Evolutionary conservation across 2,797 vertebrate genomes (phyloP), one percentile per base, ranked within the genome.

Genomic region (Buphagus erythrorhynchus): DNA sequence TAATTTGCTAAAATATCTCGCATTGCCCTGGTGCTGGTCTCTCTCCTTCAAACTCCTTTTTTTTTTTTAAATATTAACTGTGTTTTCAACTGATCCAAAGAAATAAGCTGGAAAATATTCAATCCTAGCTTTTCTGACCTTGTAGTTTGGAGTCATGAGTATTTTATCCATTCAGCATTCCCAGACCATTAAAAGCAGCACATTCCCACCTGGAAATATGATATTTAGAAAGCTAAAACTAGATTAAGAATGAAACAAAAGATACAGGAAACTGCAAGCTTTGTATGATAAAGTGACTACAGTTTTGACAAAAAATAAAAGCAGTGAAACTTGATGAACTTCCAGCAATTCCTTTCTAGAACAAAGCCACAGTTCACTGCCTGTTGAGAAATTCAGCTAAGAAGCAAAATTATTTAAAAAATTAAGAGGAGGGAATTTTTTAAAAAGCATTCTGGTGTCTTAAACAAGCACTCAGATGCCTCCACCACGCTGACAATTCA

Each of bases 211-310:
- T 93, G 88, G 75, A 93, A 89, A 89, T 51, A 42, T 0, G 45
- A 88, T 67, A 89, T 36, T 67, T 38, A 79, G 84, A 91, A 87
- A 94, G 61, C n/a, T 54, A 49, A 76, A 86, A 63, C 84, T 51
- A 87, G 78, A 86, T 51, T 61, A 87, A 46, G 71, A 89, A 71
- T 22, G 61, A 91, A 95, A 93, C 59, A 80, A 77, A 88, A 92
- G 71, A 63, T 16, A 69, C 4, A 66, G 66, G 83, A 86, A 95
- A 79, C 57, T 12, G 42, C 49, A 83, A 93, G 73, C 28, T 89
- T 65, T 42, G 35, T 59, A 46, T 33, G 71, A 90, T 69, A 71
- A 71, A 89, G 59, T 46, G 55, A 54, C 42, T 65, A 22, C 13
- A 54, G 61, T 43, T 87, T 57, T 59, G 59, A 89, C 46, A 78